phyloP scores from a whole-genome alignment of 2,888 invertebrate genomes.

The Drosophila nigricruria region DNA sequence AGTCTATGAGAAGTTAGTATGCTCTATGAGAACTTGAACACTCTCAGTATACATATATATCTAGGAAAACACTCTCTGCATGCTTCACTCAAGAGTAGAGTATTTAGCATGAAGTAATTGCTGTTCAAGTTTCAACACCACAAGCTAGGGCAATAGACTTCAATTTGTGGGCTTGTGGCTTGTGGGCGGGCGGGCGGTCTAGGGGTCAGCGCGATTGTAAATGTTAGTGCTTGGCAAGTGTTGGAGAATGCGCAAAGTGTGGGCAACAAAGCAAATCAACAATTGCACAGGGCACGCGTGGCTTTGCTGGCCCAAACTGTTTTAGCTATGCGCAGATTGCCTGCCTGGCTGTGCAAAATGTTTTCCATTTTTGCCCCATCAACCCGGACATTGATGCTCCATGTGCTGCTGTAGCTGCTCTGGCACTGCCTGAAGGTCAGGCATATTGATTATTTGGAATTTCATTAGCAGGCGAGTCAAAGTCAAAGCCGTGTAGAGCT shows the following conservation, averaged over 20 bases:
- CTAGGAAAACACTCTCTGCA: background rate
- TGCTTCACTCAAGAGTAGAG: conserved; percentile 1
- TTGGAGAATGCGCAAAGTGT: conserved; percentile 22
- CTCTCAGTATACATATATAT: too few relatives aligned
- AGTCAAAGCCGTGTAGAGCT: conserved; percentile 21
- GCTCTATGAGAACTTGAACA: background rate
- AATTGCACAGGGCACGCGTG: conserved; percentile 22
- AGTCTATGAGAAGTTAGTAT: background rate
- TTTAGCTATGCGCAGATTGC: conserved; percentile 12
- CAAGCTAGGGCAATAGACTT: conserved; percentile 23
- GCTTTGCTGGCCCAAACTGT: conserved; percentile 1
- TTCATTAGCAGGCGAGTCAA: conserved; percentile 57
- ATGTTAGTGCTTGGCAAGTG: conserved; percentile 29
- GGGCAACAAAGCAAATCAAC: conserved; percentile 31
- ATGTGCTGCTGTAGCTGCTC: background rate
- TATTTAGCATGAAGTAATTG: conserved; percentile 1
- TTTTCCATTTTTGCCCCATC: conserved; percentile 39
- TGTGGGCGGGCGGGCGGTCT: too few relatives aligned
- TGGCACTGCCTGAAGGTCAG: conserved; percentile 30
- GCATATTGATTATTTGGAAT: conserved; percentile 62
- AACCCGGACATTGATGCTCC: conserved; percentile 10
- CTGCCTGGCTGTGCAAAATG: conserved; percentile 19
- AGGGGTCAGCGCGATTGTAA: conserved; percentile 10
- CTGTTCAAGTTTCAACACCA: background rate
- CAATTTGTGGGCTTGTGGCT: conserved; percentile 20